phyloP scores from a whole-genome alignment of 1,140 invertebrate genomes.

The Drosophila tropicalis region DNA sequence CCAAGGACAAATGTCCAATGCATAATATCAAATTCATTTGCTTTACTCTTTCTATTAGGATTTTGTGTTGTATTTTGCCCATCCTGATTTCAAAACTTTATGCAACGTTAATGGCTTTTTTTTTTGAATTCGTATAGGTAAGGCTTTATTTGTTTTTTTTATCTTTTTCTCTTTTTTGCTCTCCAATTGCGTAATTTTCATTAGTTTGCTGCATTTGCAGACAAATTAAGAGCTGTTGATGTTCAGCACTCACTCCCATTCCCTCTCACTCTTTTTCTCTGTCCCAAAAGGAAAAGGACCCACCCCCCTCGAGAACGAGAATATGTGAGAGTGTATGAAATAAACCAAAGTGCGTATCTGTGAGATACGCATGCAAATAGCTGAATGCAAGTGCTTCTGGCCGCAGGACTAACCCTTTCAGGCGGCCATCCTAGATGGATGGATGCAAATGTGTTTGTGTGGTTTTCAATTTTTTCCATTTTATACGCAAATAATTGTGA shows the following conservation, averaged over 20 bases:
- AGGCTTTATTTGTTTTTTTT: slow-evolving; percentile 50
- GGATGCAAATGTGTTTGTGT: slow-evolving; percentile 65
- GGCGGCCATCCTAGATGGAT: slow-evolving; percentile 16
- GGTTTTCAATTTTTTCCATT: slow-evolving; percentile 62
- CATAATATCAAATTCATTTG: not conserved
- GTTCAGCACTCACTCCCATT: slow-evolving; percentile 20
- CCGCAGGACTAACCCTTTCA: slow-evolving; percentile 50
- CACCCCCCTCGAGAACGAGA: not conserved
- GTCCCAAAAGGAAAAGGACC: not conserved
- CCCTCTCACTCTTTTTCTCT: not conserved
- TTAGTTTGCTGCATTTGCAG: slow-evolving; percentile 77
- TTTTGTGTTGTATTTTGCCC: not conserved
- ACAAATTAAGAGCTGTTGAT: slow-evolving; percentile 71
- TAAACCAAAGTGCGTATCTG: slow-evolving; percentile 70
- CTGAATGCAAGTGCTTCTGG: slow-evolving; percentile 39
- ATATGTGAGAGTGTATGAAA: slow-evolving; percentile 22
- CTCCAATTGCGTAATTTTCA: slow-evolving; percentile 79
- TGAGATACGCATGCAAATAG: slow-evolving; percentile 64
- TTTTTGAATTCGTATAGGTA: not conserved
- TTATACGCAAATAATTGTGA: slow-evolving; percentile 80
- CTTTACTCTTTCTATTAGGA: not conserved
- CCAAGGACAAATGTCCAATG: not conserved
- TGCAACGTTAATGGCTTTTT: not conserved
- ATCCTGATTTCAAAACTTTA: slow-evolving; percentile 19
- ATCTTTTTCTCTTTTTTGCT: slow-evolving; percentile 62